A percentile compares a stretch with the other conserved stretches of the same genome.
These are phyloP conservation scores for Atta cephalotes DNA, from an alignment of 1,140 invertebrate species.

Conservation along the genomic window DNA sequence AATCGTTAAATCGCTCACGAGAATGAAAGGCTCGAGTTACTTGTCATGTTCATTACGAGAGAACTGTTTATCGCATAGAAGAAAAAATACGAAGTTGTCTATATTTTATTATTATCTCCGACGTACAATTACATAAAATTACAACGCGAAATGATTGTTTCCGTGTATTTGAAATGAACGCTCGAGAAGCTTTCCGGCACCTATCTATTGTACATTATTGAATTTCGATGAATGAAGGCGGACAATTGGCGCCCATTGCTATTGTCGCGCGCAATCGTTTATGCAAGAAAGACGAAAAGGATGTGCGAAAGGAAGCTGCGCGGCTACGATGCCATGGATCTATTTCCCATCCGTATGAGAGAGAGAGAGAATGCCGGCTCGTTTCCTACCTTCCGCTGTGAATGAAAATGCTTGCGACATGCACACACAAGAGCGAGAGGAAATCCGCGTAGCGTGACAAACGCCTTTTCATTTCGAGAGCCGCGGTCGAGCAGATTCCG, in stretches of 20 bases:
- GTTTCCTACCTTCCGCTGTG: slow-evolving; percentile 68
- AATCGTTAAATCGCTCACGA: slow-evolving; percentile 19
- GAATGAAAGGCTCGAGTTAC: slow-evolving; percentile 17
- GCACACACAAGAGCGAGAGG: slow-evolving; percentile 45
- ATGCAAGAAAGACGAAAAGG: slow-evolving; percentile 77
- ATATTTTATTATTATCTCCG: neutral
- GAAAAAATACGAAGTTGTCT: neutral
- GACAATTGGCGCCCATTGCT: slow-evolving; percentile 45
- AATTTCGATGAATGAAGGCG: slow-evolving; percentile 55
- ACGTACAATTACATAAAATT: neutral
- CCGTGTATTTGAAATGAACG: neutral
- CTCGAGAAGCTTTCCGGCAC: neutral
- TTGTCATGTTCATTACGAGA: neutral
- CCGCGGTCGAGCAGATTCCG: neutral
- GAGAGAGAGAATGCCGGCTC: slow-evolving; percentile 35
- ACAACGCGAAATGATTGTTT: neutral
- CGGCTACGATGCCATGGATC: slow-evolving; percentile 79
- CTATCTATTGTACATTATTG: neutral
- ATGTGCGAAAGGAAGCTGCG: slow-evolving; percentile 78
- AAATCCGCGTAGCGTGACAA: slow-evolving; percentile 76
- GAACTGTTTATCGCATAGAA: neutral
- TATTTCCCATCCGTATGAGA: slow-evolving; percentile 78
- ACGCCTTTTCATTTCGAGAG: slow-evolving; percentile 63
- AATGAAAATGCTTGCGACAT: slow-evolving; percentile 18
- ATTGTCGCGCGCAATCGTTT: slow-evolving; percentile 72